These are phyloP conservation scores for Plectropomus leopardus DNA, from an alignment of 2,113 vertebrate species.

Conservation along the genomic window DNA sequence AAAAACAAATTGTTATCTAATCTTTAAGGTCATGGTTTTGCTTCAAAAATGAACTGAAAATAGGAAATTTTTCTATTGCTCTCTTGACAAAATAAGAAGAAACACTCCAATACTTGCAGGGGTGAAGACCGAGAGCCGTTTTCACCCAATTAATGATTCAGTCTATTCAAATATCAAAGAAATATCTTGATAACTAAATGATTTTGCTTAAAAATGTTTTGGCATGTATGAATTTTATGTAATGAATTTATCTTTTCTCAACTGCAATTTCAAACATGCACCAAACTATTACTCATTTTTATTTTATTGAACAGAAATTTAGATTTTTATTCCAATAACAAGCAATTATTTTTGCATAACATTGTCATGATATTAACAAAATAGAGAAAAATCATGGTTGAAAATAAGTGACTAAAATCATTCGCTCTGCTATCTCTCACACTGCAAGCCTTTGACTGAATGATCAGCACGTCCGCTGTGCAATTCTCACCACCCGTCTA, in stretches of 20 bases:
- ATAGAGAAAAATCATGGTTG: neutral
- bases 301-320: slow-evolving; percentile 4
- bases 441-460: slow-evolving; percentile 35
- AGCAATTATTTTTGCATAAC: slow-evolving; percentile 6
- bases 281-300: slow-evolving; percentile 1
- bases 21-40: neutral
- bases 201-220: slow-evolving; percentile 2
- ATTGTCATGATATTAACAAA: neutral
- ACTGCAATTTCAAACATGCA: slow-evolving; percentile 15
- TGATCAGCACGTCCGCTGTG: slow-evolving; percentile 51
- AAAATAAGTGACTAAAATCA: slow-evolving; percentile 27
- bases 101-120: neutral
- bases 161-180: slow-evolving; percentile 11
- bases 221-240: neutral
- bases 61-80: neutral
- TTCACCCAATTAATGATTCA: neutral
- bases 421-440: slow-evolving; percentile 5
- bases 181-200: neutral
- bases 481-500: slow-evolving; percentile 39
- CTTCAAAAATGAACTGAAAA: slow-evolving; percentile 9
- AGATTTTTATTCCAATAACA: neutral
- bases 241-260: neutral
- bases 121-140: neutral
- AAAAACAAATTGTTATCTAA: neutral
- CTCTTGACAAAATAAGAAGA: neutral